These are phyloP conservation scores for Encarsia formosa DNA, from an alignment of 2,888 invertebrate genomes.

Conservation along the genomic window DNA sequence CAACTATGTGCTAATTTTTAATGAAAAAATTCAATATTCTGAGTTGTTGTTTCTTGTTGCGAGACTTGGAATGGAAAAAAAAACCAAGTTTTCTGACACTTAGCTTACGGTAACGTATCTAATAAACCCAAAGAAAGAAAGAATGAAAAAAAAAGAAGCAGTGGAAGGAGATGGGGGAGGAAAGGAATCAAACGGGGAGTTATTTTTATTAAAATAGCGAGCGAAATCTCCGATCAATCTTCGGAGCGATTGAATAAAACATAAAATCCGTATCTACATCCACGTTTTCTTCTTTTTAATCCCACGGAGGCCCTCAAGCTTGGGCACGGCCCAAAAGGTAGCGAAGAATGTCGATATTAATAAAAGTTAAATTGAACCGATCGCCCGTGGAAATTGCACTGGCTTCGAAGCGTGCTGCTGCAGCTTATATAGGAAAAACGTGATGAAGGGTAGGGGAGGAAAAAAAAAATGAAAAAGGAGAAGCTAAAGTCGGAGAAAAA, in stretches of 20 bases:
- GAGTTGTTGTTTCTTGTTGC: no score
- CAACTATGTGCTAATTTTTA: no score
- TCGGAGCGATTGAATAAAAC: constrained; percentile 47
- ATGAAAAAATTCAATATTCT: no score
- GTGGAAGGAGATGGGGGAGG: background rate
- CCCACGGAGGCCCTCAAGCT: constrained; percentile 2
- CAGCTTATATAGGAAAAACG: no score
- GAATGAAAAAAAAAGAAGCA: background rate
- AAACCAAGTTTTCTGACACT: no score
- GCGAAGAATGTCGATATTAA: constrained; percentile 46
- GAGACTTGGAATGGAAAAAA: no score
- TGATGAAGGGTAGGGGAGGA: no score
- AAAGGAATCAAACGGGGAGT: constrained; percentile 20
- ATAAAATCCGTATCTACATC: constrained; percentile 31
- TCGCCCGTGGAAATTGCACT: constrained; percentile 42
- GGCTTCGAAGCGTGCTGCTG: no score
- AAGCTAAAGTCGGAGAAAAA: no score
- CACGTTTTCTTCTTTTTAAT: constrained; percentile 14
- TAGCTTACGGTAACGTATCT: no score
- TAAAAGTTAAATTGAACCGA: constrained; percentile 46
- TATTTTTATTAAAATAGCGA: constrained; percentile 43
- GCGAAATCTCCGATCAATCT: constrained; percentile 32
- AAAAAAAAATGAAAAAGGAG: no score
- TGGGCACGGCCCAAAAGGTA: constrained; percentile 13
- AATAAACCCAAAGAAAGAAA: background rate